Conservation (phyloP, 2,113 vertebrate species). For the Heloderma charlesbogerti region DNA sequence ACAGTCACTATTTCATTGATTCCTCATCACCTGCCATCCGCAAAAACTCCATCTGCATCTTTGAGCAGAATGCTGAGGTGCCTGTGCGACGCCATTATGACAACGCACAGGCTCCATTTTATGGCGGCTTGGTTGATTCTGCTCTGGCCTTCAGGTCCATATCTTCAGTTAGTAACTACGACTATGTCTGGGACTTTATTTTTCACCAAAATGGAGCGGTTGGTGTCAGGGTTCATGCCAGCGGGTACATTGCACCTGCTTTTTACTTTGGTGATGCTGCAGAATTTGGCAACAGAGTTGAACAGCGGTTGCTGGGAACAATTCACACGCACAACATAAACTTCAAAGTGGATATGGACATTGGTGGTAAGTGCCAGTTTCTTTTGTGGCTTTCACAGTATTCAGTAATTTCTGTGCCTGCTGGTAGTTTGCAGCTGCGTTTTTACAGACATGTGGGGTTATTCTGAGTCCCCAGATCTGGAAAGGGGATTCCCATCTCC, state of each 20-base stretch:
- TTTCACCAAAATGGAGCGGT: conserved; percentile 27
- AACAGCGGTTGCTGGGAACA: conserved; percentile 79
- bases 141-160: not conserved
- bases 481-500: not conserved
- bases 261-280: conserved; percentile 65
- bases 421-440: not conserved
- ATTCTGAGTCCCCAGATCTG: not conserved
- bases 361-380: conserved; percentile 76
- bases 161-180: not conserved
- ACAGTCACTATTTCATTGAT: conserved; percentile 82
- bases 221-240: not conserved
- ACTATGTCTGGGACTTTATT: conserved; percentile 15
- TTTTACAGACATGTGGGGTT: not conserved
- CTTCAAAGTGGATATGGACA: conserved; percentile 86
- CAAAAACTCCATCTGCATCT: conserved; percentile 20
- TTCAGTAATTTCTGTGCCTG: not conserved
- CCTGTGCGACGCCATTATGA: not conserved
- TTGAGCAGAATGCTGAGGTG: conserved; percentile 12
- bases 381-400: not conserved
- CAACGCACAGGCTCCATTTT: not conserved
- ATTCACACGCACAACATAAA: conserved; percentile 85
- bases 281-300: conserved; percentile 79
- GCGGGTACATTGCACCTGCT: conserved; percentile 79
- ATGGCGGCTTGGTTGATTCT: not conserved
- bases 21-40: conserved; percentile 74